Conservation (phyloP, 2,113 vertebrate genomes). For the Pimephales promelas region DNA sequence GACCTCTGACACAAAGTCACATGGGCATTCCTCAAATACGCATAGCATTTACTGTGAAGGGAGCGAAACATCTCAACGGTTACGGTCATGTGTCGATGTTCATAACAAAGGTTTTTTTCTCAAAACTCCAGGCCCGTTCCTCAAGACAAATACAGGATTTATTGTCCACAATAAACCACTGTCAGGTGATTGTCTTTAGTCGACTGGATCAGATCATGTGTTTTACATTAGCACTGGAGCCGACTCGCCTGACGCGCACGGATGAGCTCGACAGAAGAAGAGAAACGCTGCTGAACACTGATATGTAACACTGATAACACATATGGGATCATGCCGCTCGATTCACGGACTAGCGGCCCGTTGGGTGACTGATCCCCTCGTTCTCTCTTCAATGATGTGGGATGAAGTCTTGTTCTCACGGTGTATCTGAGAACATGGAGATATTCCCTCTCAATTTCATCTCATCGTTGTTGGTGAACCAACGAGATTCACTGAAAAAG, state of each 20-base stretch:
- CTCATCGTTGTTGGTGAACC: background rate
- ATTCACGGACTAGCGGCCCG: background rate
- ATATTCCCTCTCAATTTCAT: too few relatives aligned
- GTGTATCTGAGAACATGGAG: background rate
- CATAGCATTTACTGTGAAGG: slow-evolving; percentile 36
- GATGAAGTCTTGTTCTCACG: background rate
- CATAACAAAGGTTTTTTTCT: background rate
- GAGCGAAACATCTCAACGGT: background rate
- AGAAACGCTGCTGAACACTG: too few relatives aligned
- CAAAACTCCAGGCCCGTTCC: background rate
- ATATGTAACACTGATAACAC: too few relatives aligned
- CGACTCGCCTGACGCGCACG: slow-evolving; percentile 28
- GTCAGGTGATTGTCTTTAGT: slow-evolving; percentile 32
- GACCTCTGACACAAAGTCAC: slow-evolving; percentile 30
- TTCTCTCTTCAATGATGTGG: background rate
- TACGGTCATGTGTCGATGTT: slow-evolving; percentile 11
- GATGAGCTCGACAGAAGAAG: background rate
- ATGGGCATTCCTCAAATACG: slow-evolving; percentile 17
- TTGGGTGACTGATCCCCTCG: background rate
- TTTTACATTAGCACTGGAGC: background rate
- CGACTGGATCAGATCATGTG: background rate
- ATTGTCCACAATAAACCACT: background rate
- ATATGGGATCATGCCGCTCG: too few relatives aligned
- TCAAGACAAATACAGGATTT: background rate
- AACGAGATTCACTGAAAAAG: background rate